Evolutionary conservation across 2,888 invertebrate genomes (phyloP).

Genomic region (Tuta absoluta): DNA sequence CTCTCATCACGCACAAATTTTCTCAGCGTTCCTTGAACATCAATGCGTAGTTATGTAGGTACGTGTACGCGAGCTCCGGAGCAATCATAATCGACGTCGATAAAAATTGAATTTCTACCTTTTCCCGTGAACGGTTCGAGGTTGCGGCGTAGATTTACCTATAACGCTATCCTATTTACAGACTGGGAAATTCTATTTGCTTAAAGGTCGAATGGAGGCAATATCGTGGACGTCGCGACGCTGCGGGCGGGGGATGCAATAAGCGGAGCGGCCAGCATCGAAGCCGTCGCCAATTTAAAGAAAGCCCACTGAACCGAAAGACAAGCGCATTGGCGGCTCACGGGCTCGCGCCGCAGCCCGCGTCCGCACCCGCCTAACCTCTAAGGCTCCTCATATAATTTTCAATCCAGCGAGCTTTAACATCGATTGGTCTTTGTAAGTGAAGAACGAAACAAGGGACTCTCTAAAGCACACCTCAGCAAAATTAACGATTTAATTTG

Average conservation of each 20-base stretch:
- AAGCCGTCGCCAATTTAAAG: constrained; percentile 82
- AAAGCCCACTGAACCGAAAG: constrained; percentile 82
- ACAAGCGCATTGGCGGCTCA: constrained; percentile 82
- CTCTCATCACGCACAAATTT: constrained; percentile 73
- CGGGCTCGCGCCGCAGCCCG: constrained; percentile 50
- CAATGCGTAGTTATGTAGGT: background rate
- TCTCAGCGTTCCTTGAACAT: constrained; percentile 34
- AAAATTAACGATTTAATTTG: constrained; percentile 60
- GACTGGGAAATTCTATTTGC: constrained; percentile 78
- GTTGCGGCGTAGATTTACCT: constrained; percentile 68
- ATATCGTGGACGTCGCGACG: constrained; percentile 78
- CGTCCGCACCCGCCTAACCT: constrained; percentile 64
- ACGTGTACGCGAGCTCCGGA: constrained; percentile 32
- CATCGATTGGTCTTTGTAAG: constrained; percentile 80
- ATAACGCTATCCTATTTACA: constrained; percentile 74
- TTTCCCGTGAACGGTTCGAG: constrained; percentile 60
- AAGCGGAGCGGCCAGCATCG: constrained; percentile 75
- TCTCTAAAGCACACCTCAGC: constrained; percentile 52
- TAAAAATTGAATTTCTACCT: constrained; percentile 69
- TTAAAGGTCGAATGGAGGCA: constrained; percentile 79
- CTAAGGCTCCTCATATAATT: constrained; percentile 79
- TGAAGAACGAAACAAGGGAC: constrained; percentile 69
- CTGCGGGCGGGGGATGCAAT: constrained; percentile 77
- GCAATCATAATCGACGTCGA: constrained; percentile 56
- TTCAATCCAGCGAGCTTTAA: constrained; percentile 80